phyloP scores from a whole-genome alignment of 2,888 invertebrate species.

The Thalpophila matura region DNA sequence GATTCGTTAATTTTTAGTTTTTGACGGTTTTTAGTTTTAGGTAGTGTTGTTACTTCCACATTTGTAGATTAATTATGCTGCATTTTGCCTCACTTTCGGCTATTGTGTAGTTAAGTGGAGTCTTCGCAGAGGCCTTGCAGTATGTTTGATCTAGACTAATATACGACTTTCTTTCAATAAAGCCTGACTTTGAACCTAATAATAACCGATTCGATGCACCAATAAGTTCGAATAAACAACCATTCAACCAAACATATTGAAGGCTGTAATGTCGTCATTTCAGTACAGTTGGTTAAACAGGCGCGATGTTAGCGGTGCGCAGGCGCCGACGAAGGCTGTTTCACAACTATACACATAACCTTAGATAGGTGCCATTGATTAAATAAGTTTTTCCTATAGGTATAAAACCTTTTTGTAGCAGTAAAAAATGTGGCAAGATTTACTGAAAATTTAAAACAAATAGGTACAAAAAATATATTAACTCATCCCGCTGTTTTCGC shows the following conservation, averaged over 20 bases:
- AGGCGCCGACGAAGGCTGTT: slow-evolving; percentile 59
- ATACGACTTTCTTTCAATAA: slow-evolving; percentile 1
- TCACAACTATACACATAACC: slow-evolving; percentile 53
- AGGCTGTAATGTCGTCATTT: slow-evolving; percentile 38
- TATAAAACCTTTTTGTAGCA: slow-evolving; percentile 4
- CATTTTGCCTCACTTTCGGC: too few species aligned
- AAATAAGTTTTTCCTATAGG: slow-evolving; percentile 1
- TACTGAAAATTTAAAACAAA: neutral
- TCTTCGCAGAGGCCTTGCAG: too few species aligned
- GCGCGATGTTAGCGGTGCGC: slow-evolving; percentile 50
- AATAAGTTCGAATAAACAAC: slow-evolving; percentile 37
- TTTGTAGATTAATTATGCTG: too few species aligned
- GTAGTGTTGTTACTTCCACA: slow-evolving; percentile 25
- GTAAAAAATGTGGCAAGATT: neutral
- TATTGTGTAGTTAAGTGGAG: too few species aligned
- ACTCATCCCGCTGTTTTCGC: slow-evolving; percentile 1
- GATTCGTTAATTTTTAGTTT: too few species aligned
- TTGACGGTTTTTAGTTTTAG: too few species aligned
- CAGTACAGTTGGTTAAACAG: slow-evolving; percentile 59
- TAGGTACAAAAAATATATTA: too few species aligned
- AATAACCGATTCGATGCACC: slow-evolving; percentile 37
- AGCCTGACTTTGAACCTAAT: slow-evolving; percentile 29
- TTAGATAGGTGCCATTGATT: slow-evolving; percentile 46
- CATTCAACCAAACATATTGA: slow-evolving; percentile 17
- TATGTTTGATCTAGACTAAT: neutral